Base-by-base conservation (phyloP, 2,888 invertebrate species). In the Stegana nigrithorax region DNA sequence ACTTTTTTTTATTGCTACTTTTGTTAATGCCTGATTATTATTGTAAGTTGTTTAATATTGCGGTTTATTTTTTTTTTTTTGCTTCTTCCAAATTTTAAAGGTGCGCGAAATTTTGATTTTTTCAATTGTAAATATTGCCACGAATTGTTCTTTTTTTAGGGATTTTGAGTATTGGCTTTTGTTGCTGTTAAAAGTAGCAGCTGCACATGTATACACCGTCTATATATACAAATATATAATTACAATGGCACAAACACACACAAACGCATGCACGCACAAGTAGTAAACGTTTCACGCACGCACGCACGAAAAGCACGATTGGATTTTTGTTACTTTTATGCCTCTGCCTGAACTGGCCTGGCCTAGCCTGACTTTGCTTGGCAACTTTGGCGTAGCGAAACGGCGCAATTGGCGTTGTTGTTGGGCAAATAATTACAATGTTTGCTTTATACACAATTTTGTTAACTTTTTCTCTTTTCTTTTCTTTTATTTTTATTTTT, bases 1-100 rank as follows among this genome's bases (percentile, higher is more conserved):
- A 80, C 72, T 71, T 74, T 56, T 73, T 79, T 76, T 73, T n/a
- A n/a, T n/a, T n/a, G 17, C 6, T 58, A 39, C n/a, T 39, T 39
- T 39, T 39, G 39, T 14, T 39, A 47, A 47, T 21, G 21, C 39
- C 14, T 53, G 2, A n/a, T n/a, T n/a, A n/a, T n/a, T n/a, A n/a
- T n/a, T n/a, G n/a, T n/a, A n/a, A n/a, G n/a, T n/a, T n/a, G n/a
- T n/a, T n/a, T n/a, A n/a, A n/a, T n/a, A n/a, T n/a, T n/a, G n/a
- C n/a, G n/a, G n/a, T n/a, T 50, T 4, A 36, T n/a, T 57, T 59
- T 44, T 56, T 58, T 23, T 19, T 32, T 53, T 21, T 29, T 44
- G n/a, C n/a, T n/a, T n/a, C n/a, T n/a, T n/a, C n/a, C n/a, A n/a
- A n/a, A n/a, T n/a, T 10, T 47, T 47, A 29, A 44, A n/a, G 51